phyloP scores from a whole-genome alignment of 2,888 invertebrate genomes.

The Xylota sylvarum region DNA sequence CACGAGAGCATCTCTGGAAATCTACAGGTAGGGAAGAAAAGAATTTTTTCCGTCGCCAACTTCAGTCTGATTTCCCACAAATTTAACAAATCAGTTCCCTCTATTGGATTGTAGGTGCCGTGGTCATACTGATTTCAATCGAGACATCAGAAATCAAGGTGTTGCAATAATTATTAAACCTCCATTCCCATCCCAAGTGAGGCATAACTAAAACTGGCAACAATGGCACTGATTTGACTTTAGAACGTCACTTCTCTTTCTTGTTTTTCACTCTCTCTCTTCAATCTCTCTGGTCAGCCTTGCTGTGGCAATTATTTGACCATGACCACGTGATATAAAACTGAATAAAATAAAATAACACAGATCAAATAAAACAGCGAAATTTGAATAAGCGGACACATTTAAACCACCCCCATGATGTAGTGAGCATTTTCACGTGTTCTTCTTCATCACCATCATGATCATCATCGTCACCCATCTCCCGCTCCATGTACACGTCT shows the following conservation, averaged over 20 bases:
- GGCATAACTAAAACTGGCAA: conserved; percentile 1
- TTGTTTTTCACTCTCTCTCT: background rate
- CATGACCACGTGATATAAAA: conserved; percentile 22
- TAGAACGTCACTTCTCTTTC: no score
- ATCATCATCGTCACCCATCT: conserved; percentile 15
- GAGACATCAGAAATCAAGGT: background rate
- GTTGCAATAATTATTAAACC: background rate
- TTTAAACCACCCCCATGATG: background rate
- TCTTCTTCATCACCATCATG: conserved; percentile 31
- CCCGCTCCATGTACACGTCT: background rate
- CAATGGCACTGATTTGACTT: background rate
- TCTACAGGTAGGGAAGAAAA: no score
- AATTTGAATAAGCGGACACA: conserved; percentile 6
- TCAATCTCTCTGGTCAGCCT: background rate
- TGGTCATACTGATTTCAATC: no score
- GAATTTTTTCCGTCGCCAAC: no score
- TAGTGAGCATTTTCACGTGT: conserved; percentile 47
- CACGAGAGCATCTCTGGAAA: no score
- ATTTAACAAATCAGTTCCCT: no score
- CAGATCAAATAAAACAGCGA: conserved; percentile 2
- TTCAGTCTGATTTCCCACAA: no score
- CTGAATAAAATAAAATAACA: background rate
- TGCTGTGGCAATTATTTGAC: background rate
- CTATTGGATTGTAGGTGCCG: no score
- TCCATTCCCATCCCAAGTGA: background rate